phyloP scores from a whole-genome alignment of 92 coral and sea anemone genomes.

The Isaurus tuberculatus region DNA sequence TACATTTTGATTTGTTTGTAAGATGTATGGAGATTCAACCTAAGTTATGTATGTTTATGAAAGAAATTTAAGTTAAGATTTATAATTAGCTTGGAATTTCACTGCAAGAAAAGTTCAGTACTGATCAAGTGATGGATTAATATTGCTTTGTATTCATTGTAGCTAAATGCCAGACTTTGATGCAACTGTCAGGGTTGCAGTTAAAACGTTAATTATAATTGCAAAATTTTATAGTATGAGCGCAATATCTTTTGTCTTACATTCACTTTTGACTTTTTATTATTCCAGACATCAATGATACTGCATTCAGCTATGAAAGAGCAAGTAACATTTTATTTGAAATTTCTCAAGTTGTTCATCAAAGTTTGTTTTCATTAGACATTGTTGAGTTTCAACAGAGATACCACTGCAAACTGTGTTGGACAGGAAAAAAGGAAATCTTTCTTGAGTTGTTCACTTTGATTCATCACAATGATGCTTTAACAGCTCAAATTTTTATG shows the following conservation, averaged over 20 bases:
- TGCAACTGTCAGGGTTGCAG: too few relatives aligned
- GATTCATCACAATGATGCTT: slow-evolving; percentile 54
- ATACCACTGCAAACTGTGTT: slow-evolving; percentile 59
- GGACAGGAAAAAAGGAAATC: slow-evolving; percentile 72
- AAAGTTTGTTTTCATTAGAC: slow-evolving; percentile 42
- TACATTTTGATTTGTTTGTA: too few relatives aligned
- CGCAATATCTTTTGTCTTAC: background rate
- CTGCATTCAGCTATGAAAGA: slow-evolving; percentile 46
- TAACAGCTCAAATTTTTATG: slow-evolving; percentile 59
- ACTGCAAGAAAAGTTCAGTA: too few relatives aligned
- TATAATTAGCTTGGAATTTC: too few relatives aligned
- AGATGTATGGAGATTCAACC: too few relatives aligned
- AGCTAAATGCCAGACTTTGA: too few relatives aligned
- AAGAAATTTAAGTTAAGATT: too few relatives aligned
- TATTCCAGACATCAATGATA: slow-evolving; percentile 21
- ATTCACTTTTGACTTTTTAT: background rate
- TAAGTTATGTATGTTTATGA: too few relatives aligned
- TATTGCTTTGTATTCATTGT: too few relatives aligned
- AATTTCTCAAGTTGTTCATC: slow-evolving; percentile 59
- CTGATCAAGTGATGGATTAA: too few relatives aligned
- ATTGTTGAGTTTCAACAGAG: slow-evolving; percentile 64
- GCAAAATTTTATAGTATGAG: too few relatives aligned
- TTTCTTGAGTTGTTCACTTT: slow-evolving; percentile 66
- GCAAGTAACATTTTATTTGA: slow-evolving; percentile 59
- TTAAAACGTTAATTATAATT: too few relatives aligned